These are phyloP conservation scores for Pycnonotus jocosus DNA, from an alignment of 2,113 vertebrate genomes.

Conservation along the genomic window DNA sequence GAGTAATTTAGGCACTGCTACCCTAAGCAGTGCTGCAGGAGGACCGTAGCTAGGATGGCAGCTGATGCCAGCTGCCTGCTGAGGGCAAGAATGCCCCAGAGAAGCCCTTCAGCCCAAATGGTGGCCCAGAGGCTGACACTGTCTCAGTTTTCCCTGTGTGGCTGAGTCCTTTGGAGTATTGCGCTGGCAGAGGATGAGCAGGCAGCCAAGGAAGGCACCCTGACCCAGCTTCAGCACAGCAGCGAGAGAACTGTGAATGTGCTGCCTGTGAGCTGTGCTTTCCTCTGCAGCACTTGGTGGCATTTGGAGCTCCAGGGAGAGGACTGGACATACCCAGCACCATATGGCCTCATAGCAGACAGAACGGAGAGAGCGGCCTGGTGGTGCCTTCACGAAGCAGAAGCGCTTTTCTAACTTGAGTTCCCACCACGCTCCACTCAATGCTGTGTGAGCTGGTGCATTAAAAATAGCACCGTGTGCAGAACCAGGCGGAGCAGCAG, in stretches of 20 bases:
- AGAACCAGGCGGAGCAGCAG: background rate
- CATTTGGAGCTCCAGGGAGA: background rate
- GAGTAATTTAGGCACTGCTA: background rate
- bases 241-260: rapidly evolving
- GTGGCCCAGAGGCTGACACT: background rate
- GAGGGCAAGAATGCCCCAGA: rapidly evolving
- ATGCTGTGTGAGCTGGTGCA: background rate
- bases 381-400: rapidly evolving
- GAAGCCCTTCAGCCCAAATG: background rate
- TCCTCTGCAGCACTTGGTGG: background rate
- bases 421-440: background rate
- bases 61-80: background rate
- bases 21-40: background rate
- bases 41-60: background rate
- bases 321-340: background rate
- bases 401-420: background rate
- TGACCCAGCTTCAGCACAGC: background rate
- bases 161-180: background rate
- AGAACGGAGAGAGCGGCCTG: background rate
- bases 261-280: background rate
- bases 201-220: background rate
- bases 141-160: background rate
- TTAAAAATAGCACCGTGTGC: background rate
- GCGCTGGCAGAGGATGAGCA: background rate
- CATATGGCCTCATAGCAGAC: background rate